These are phyloP conservation scores for Coranthus polyacanthus DNA, from an alignment of 2,797 vertebrate genomes.

Conservation along the genomic window DNA sequence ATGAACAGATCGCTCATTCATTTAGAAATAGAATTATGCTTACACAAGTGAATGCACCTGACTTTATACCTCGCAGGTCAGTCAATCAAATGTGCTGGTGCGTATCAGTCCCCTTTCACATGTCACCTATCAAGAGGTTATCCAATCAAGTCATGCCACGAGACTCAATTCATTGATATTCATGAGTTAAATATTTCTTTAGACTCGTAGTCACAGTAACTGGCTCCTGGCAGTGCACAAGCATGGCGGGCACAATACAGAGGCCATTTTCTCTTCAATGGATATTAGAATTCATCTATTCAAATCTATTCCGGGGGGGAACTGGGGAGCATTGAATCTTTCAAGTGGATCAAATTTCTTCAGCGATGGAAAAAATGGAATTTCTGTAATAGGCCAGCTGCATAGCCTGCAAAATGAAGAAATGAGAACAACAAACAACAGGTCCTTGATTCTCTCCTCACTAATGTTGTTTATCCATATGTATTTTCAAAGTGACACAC, in stretches of 20 bases:
- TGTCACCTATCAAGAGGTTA: conserved; percentile 59
- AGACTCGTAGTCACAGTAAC: conserved; percentile 73
- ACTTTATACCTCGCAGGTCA: conserved; percentile 49
- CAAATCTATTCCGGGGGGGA: conserved; percentile 74
- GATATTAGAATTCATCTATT: conserved; percentile 82
- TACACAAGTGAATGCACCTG: conserved; percentile 30
- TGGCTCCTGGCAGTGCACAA: conserved; percentile 52
- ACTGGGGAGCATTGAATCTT: conserved; percentile 66
- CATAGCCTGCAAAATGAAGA: conserved; percentile 40
- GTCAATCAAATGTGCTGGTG: conserved; percentile 53
- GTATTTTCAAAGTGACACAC: conserved; percentile 22
- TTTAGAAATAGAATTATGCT: conserved; percentile 53
- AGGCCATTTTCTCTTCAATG: conserved; percentile 68
- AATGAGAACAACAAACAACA: conserved; percentile 61
- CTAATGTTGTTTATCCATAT: conserved; percentile 11
- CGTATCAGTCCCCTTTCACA: conserved; percentile 20
- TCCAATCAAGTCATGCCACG: conserved; percentile 69
- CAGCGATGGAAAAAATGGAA: conserved; percentile 57
- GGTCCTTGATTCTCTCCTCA: conserved; percentile 31
- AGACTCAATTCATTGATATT: conserved; percentile 74
- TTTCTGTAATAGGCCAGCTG: conserved; percentile 50
- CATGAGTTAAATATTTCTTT: conserved; percentile 79
- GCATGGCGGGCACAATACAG: conserved; percentile 56
- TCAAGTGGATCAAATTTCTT: conserved; percentile 78
- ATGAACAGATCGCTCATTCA: conserved; percentile 46